Percentiles rank a stretch among this genome's conserved stretches.
Conservation (phyloP, 1,140 invertebrate genomes). For the Leptoteleia sp. region DNA sequence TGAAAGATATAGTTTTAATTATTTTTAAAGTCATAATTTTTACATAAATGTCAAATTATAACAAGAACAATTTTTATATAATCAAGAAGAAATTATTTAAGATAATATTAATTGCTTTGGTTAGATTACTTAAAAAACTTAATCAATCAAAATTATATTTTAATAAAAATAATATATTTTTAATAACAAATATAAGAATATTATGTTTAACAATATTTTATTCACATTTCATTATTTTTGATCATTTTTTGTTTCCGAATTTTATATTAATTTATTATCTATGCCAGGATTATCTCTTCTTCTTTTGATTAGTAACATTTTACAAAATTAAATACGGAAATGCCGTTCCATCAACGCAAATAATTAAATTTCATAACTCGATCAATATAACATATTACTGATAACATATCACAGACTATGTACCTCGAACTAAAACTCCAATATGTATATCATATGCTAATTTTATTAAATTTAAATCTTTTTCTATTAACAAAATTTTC, state of each 20-base stretch:
- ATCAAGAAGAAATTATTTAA: neutral
- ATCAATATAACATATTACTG: conserved; percentile 13
- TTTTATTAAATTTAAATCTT: too few relatives aligned
- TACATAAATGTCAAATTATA: neutral
- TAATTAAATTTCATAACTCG: conserved; percentile 6
- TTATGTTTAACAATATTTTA: too few relatives aligned
- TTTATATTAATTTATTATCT: too few relatives aligned
- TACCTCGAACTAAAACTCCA: neutral
- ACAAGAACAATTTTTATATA: neutral
- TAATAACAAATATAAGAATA: too few relatives aligned
- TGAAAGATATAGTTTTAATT: conserved; percentile 27
- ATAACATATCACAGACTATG: neutral
- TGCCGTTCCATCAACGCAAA: neutral
- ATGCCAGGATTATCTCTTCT: too few relatives aligned
- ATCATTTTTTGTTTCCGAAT: too few relatives aligned
- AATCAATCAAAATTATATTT: too few relatives aligned
- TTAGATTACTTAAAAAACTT: too few relatives aligned
- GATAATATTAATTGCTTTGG: too few relatives aligned
- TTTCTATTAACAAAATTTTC: too few relatives aligned
- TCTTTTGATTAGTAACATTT: neutral
- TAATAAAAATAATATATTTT: too few relatives aligned
- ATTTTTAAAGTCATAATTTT: conserved; percentile 11
- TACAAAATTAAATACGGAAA: neutral
- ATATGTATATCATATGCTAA: neutral
- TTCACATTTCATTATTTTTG: too few relatives aligned